Evolutionary conservation across 2,797 vertebrate species (phyloP), one percentile per base, ranked within the genome.

Genomic region (Centropyge bicolor): DNA sequence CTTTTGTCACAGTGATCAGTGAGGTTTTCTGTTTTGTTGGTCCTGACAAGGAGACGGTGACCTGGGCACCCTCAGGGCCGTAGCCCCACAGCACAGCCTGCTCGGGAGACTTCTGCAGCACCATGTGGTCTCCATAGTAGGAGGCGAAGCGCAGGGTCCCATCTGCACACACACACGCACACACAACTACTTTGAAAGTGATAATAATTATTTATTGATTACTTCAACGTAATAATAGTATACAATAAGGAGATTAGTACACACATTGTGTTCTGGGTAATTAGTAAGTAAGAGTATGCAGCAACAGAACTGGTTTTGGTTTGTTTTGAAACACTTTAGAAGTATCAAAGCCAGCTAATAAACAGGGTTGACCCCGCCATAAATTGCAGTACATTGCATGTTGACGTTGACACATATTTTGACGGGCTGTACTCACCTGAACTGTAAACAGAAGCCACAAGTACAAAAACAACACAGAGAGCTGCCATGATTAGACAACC

Each of bases 61-160:
- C 94, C 0, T 22, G 0, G 0, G 92, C 88, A 11, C 91, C 94
- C 0, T 80, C 73, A 0, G 74, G 52, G 1, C 95, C 96, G 0
- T 92, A 95, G 51, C 98, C 97, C 97, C 98, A 98, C 63, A 98
- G 35, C 74, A 96, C 89, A 0, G 98, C 96, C 35, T 89, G 93
- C 9, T 94, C 91, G 0, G 97, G 97, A 68, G 93, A 92, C 92
- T 91, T 96, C 94, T 99, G 97, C 55, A 99, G 85, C 67, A 99
- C 98, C 97, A 98, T 97, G 91, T 97, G 94, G 78, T 96, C 72
- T 0, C 92, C 91, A 69, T 97, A 96, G 90, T 96, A 97, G 19
- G 97, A 97, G 0, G 97, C 96, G 73, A 98, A 97, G 20, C 84
- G 6, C 16, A 99, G 86, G 6, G 3, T 11, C 5, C 55, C 83